Percentiles rank a stretch among this genome's conserved stretches.
Evolutionary conservation across 2,113 vertebrate species (phyloP).

Genomic region (Ochotona curzoniae): DNA sequence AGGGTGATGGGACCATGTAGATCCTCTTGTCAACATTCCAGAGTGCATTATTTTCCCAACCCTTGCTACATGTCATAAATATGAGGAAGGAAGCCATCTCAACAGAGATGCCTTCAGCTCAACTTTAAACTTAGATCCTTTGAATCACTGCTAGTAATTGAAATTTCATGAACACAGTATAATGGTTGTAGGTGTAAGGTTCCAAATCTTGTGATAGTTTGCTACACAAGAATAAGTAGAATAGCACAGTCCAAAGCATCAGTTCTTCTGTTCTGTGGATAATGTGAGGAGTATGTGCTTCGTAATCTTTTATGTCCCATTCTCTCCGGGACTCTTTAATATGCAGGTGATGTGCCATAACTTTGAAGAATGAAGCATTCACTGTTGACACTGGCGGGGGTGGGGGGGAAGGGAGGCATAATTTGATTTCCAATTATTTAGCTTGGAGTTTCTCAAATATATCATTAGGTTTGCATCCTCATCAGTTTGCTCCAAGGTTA

Average conservation of each 20-base stretch:
- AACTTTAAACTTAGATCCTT: neutral
- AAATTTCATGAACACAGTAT: conserved; percentile 6
- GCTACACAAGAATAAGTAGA: neutral
- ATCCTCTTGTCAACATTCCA: neutral
- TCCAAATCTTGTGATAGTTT: neutral
- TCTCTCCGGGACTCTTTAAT: neutral
- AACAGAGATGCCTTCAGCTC: neutral
- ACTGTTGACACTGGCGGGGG: neutral
- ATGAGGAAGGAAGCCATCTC: neutral
- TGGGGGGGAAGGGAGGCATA: neutral
- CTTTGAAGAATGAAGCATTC: neutral
- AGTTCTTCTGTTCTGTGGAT: neutral
- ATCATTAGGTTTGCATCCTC: neutral
- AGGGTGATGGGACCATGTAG: neutral
- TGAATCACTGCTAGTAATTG: neutral
- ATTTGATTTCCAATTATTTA: conserved; percentile 50
- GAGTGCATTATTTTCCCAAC: neutral
- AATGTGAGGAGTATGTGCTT: neutral
- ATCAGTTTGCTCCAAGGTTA: neutral
- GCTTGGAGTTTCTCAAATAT: neutral
- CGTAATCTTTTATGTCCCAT: neutral
- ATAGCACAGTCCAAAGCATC: neutral
- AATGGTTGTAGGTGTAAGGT: neutral
- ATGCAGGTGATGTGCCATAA: neutral
- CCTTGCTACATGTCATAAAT: neutral